phyloP scores from a whole-genome alignment of 2,113 vertebrate genomes.

The Neogale vison region DNA sequence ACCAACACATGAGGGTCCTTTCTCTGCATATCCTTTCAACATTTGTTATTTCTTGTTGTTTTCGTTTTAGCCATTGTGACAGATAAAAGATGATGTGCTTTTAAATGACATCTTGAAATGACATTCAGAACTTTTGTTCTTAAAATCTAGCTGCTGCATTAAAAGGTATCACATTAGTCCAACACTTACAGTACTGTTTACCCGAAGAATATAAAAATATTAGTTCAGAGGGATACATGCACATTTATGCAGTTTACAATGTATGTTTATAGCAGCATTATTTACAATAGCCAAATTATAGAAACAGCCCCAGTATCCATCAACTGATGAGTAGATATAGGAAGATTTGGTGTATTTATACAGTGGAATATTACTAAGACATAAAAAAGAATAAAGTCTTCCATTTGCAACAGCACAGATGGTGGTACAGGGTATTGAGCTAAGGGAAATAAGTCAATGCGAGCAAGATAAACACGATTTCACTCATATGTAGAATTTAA shows the following conservation, averaged over 20 bases:
- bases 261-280: neutral
- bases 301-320: neutral
- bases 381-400: neutral
- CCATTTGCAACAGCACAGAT: neutral
- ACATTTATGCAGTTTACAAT: neutral
- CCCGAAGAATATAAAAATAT: neutral
- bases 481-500: neutral
- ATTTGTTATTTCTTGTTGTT: neutral
- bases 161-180: neutral
- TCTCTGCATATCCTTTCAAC: neutral
- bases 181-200: neutral
- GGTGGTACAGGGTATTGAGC: neutral
- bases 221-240: neutral
- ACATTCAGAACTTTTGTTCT: neutral
- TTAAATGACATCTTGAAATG: conserved; percentile 3
- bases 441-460: neutral
- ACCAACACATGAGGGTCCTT: neutral
- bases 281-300: neutral
- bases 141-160: neutral
- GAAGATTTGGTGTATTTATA: neutral
- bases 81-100: neutral
- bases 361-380: neutral
- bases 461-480: neutral
- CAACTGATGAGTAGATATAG: neutral
- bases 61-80: neutral